phyloP scores from a whole-genome alignment of 1,140 invertebrate species.

The Proales similis region DNA sequence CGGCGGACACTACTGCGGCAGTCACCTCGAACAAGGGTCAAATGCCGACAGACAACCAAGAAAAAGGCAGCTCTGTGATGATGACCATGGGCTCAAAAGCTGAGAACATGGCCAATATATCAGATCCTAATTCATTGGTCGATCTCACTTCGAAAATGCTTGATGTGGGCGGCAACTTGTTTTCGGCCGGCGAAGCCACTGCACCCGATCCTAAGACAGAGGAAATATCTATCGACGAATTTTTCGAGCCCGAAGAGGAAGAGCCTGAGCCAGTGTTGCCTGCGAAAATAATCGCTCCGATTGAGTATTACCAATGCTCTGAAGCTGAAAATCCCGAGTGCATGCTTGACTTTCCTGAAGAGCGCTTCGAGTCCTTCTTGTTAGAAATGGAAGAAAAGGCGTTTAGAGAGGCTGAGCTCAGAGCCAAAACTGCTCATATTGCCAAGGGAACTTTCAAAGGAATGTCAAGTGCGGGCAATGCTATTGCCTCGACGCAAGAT shows the following conservation, averaged over 20 bases:
- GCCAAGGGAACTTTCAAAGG: conserved; percentile 31
- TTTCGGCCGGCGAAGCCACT: conserved; percentile 5
- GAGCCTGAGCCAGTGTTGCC: not conserved
- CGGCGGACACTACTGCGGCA: conserved; percentile 8
- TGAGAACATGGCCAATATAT: conserved; percentile 4
- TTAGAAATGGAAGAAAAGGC: not conserved
- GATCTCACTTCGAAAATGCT: conserved; percentile 4
- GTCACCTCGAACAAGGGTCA: conserved; percentile 27
- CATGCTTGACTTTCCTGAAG: conserved; percentile 37
- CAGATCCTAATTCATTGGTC: conserved; percentile 1
- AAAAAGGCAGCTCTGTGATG: conserved; percentile 16
- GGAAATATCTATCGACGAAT: not conserved
- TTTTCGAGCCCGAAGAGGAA: conserved; percentile 27
- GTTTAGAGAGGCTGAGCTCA: conserved; percentile 13
- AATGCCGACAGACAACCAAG: conserved; percentile 37
- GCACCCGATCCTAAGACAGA: conserved; percentile 4
- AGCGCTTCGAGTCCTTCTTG: conserved; percentile 11
- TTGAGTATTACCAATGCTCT: conserved; percentile 29
- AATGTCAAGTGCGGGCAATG: not conserved
- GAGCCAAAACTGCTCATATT: not conserved
- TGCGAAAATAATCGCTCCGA: conserved; percentile 26
- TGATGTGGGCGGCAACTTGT: conserved; percentile 7
- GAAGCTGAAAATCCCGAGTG: too few relatives aligned
- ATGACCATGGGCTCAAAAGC: conserved; percentile 26
- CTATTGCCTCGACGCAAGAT: not conserved